Evolutionary conservation across 2,113 vertebrate species (phyloP).

Genomic region (Colossoma macropomum): DNA sequence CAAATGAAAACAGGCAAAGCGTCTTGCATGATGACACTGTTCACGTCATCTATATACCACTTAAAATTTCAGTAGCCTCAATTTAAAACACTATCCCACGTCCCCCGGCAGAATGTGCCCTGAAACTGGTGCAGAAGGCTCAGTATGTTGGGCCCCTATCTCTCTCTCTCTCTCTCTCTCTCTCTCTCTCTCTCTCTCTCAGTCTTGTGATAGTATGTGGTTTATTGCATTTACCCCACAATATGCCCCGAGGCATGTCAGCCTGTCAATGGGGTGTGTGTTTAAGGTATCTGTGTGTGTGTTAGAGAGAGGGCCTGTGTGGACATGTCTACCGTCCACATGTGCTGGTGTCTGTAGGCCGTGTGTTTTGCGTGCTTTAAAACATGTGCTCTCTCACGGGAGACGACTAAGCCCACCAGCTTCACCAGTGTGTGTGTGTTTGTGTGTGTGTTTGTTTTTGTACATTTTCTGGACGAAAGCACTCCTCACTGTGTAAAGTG

Average conservation of each 20-base stretch:
- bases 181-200: background rate
- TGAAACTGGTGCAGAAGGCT: no score
- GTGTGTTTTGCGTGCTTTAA: background rate
- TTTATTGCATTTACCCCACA: slow-evolving; percentile 37
- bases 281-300: slow-evolving; percentile 35
- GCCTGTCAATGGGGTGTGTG: slow-evolving; percentile 1
- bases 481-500: background rate
- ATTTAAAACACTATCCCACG: no score
- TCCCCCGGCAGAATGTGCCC: no score
- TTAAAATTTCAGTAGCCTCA: no score
- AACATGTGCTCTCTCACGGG: slow-evolving; percentile 18
- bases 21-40: no score
- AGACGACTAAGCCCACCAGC: background rate
- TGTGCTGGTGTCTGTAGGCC: background rate
- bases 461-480: no score
- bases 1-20: no score
- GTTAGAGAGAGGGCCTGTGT: slow-evolving; percentile 7
- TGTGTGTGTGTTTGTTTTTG: background rate
- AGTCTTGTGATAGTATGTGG: slow-evolving; percentile 43
- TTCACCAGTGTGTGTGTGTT: background rate
- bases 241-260: slow-evolving; percentile 36
- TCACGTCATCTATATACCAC: no score
- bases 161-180: slow-evolving; percentile 8
- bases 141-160: no score
- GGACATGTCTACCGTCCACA: slow-evolving; percentile 31